Evolutionary conservation across 2,888 invertebrate species (phyloP).

Genomic region (Exocentrus adspersus): DNA sequence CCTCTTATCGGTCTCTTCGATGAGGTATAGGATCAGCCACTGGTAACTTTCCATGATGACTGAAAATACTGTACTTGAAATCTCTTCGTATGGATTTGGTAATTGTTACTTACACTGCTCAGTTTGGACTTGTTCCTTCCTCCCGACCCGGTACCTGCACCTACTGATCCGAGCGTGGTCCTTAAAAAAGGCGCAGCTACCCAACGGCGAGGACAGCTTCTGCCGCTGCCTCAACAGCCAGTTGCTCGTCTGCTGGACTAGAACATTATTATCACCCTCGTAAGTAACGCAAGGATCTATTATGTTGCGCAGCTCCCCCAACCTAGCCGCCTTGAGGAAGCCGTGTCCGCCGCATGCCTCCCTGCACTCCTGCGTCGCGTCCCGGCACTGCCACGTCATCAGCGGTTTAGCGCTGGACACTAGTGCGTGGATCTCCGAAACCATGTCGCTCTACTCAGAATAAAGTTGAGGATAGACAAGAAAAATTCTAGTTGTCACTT

Average conservation of each 20-base stretch:
- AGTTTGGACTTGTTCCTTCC: constrained; percentile 56
- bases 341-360: constrained; percentile 93
- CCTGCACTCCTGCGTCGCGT: constrained; percentile 82
- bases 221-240: constrained; percentile 81
- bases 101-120: constrained; percentile 59
- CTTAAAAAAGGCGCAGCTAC: constrained; percentile 75
- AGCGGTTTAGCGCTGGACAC: constrained; percentile 76
- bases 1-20: constrained; percentile 74
- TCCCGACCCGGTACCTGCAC: constrained; percentile 57
- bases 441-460: constrained; percentile 70
- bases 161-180: constrained; percentile 65
- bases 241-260: constrained; percentile 90
- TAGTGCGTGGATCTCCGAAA: constrained; percentile 77
- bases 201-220: constrained; percentile 73
- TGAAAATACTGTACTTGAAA: constrained; percentile 64
- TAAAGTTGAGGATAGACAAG: background rate
- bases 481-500: constrained; percentile 39
- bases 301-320: constrained; percentile 85
- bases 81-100: no score
- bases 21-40: constrained; percentile 85
- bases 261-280: constrained; percentile 94
- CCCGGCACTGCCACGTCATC: constrained; percentile 79
- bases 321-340: constrained; percentile 80
- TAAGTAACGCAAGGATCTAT: constrained; percentile 92
- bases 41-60: constrained; percentile 78